Evolutionary conservation across 2,888 invertebrate species (phyloP).

Genomic region (Lasioglossum calceatum): DNA sequence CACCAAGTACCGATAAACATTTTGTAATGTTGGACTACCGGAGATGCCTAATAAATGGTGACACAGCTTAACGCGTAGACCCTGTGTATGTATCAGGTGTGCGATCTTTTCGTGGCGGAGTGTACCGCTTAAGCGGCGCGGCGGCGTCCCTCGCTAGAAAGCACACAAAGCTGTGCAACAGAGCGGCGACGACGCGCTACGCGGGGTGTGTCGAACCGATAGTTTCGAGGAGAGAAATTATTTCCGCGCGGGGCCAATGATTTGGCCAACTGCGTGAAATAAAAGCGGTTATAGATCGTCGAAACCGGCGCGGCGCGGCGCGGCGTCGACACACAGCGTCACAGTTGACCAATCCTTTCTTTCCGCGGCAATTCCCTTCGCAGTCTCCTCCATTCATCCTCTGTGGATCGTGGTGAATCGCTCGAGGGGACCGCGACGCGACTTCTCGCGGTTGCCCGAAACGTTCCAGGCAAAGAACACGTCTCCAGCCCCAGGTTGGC

Average conservation of each 20-base stretch:
- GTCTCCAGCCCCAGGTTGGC: background rate
- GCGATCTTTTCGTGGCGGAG: background rate
- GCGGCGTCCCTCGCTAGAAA: background rate
- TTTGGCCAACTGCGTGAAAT: too few species aligned
- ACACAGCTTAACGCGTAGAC: too few species aligned
- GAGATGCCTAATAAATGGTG: too few species aligned
- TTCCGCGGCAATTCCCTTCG: background rate
- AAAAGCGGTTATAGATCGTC: background rate
- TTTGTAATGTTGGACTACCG: too few species aligned
- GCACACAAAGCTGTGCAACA: background rate
- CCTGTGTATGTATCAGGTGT: too few species aligned
- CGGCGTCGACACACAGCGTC: background rate
- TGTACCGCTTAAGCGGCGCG: background rate
- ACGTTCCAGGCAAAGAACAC: background rate
- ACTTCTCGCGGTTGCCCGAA: constrained; percentile 2
- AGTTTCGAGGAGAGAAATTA: background rate
- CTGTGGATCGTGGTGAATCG: background rate
- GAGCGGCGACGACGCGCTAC: background rate
- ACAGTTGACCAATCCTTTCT: background rate
- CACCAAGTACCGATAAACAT: too few species aligned
- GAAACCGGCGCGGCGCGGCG: constrained; percentile 1
- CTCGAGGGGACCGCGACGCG: background rate
- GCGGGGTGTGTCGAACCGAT: background rate
- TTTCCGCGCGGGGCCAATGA: background rate
- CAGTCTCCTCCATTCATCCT: background rate